These are phyloP conservation scores for Manis crassicaudata DNA, from an alignment of 2,797 vertebrate genomes.

Conservation along the genomic window DNA sequence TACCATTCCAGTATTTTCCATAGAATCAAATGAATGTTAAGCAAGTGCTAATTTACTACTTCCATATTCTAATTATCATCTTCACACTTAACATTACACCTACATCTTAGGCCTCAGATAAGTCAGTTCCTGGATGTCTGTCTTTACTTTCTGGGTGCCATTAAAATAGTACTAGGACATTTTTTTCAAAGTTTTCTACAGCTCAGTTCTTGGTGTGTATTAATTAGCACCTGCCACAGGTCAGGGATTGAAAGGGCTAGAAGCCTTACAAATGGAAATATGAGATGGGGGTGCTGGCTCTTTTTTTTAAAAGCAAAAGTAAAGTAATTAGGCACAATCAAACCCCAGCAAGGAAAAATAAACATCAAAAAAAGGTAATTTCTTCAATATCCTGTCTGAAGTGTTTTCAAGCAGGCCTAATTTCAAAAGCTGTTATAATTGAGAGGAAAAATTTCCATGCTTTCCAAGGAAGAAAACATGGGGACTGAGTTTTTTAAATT, in stretches of 20 bases:
- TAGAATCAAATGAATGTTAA: not conserved
- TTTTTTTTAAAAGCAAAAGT: not conserved
- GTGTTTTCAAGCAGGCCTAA: not conserved
- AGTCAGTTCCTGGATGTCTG: not conserved
- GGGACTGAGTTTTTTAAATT: not conserved
- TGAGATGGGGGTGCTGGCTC: not conserved
- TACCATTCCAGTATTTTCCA: not conserved
- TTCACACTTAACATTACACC: not conserved
- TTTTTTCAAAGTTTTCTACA: not conserved
- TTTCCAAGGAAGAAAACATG: not conserved
- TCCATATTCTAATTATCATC: slow-evolving; percentile 34
- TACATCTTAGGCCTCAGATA: not conserved
- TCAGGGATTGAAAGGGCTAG: not conserved
- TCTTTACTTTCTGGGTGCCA: not conserved
- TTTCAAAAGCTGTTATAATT: not conserved
- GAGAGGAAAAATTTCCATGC: not conserved
- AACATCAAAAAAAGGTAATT: not conserved
- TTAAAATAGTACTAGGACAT: not conserved
- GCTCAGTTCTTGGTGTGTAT: not conserved
- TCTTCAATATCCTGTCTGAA: not conserved
- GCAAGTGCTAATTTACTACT: not conserved
- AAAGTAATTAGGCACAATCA: not conserved
- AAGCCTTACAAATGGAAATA: not conserved
- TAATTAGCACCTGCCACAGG: not conserved
- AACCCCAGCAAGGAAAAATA: slow-evolving; percentile 21